Percentiles rank a stretch among this genome's conserved stretches.
Conservation (phyloP, 1,140 invertebrate genomes). For the Dinoponera quadriceps region DNA sequence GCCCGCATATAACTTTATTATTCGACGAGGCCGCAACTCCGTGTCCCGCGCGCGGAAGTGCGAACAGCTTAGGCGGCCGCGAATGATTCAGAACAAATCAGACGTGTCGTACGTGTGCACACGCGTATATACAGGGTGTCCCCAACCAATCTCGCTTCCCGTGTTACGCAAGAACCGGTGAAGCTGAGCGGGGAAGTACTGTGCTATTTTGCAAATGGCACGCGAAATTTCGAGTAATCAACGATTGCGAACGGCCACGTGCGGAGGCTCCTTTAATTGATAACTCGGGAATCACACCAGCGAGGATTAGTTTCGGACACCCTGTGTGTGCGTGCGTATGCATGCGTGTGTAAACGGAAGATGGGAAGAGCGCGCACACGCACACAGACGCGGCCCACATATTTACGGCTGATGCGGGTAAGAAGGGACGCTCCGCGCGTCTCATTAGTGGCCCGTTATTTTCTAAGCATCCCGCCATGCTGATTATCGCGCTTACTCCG, state of each 20-base stretch:
- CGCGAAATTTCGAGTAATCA: too few species aligned
- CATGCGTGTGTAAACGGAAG: conserved; percentile 33
- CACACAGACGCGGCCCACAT: conserved; percentile 63
- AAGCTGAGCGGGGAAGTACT: too few species aligned
- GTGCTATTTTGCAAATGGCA: too few species aligned
- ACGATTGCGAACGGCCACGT: too few species aligned
- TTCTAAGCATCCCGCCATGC: conserved; percentile 60
- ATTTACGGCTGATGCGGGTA: conserved; percentile 56
- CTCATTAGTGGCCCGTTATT: conserved; percentile 75
- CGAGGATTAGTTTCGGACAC: too few species aligned
- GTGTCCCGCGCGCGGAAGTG: conserved; percentile 29
- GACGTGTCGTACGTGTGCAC: conserved; percentile 30
- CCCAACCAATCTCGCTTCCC: too few species aligned
- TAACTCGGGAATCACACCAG: too few species aligned
- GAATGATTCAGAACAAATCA: conserved; percentile 51
- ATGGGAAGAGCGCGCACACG: conserved; percentile 4
- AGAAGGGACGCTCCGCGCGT: conserved; percentile 61
- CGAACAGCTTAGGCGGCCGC: conserved; percentile 33
- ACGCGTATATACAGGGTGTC: too few species aligned
- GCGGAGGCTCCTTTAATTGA: too few species aligned
- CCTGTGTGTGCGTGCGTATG: conserved; percentile 36
- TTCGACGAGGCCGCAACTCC: conserved; percentile 34
- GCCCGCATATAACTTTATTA: conserved; percentile 62
- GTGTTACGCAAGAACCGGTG: too few species aligned
- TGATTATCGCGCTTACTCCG: conserved; percentile 65